Conservation (phyloP, 2,888 invertebrate species). For the Archips xylosteana region DNA sequence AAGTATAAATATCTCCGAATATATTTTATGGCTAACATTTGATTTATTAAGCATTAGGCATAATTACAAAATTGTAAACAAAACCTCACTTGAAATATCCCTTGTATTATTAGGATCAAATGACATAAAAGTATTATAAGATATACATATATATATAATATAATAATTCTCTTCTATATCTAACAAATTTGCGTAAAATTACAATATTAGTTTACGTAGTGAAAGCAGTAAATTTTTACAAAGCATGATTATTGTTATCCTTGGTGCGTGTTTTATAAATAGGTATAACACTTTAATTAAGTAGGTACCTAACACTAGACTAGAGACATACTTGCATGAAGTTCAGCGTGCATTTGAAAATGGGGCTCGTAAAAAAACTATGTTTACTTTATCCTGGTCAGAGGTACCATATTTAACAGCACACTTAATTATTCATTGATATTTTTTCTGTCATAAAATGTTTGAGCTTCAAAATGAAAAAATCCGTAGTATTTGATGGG, state of each 20-base stretch:
- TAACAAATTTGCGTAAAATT: neutral
- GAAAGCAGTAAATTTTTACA: slow-evolving; percentile 18
- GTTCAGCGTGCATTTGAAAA: neutral
- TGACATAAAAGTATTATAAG: neutral
- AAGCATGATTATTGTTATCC: slow-evolving; percentile 6
- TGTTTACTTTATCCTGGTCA: neutral
- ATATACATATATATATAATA: neutral
- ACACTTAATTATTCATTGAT: no score
- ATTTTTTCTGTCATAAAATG: no score
- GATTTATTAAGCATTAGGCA: neutral
- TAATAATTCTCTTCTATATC: neutral
- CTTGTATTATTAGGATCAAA: slow-evolving; percentile 4
- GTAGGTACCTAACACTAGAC: neutral
- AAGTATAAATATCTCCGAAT: slow-evolving; percentile 40
- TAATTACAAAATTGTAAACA: neutral
- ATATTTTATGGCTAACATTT: slow-evolving; percentile 5
- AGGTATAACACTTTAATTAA: neutral
- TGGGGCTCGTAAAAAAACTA: neutral
- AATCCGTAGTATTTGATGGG: no score
- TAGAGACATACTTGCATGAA: neutral
- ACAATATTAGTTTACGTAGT: slow-evolving; percentile 15
- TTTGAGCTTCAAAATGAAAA: no score
- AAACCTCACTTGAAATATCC: neutral
- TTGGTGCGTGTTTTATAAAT: slow-evolving; percentile 9
- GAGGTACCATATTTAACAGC: no score